Evolutionary conservation across 2,797 vertebrate genomes (phyloP), one percentile per base, ranked within the genome.

Genomic region (Knipowitschia caucasica): DNA sequence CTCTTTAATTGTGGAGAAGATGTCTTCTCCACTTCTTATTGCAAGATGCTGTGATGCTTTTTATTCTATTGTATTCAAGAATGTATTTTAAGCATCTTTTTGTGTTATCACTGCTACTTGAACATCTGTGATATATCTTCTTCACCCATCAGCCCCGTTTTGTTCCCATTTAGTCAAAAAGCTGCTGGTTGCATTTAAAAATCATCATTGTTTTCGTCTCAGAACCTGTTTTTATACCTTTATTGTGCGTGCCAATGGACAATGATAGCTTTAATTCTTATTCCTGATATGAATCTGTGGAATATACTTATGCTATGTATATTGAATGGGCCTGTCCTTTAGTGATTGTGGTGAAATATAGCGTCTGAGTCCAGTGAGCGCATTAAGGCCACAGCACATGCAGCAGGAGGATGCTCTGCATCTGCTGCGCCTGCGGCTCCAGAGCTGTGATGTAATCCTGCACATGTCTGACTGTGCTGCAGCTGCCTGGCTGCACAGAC

Each of bases 391-490:
- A 45, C 21, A 10, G 18, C 52, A 53, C 39, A 1, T 46, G 45
- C 43, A 55, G 27, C 36, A 60, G 33, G 30, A 62, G 5, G 51
- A 62, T 23, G 53, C 64, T 65, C 46, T 45, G 50, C 57, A 57
- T 67, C 71, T 77, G 56, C 56, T 39, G 52, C 57, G 59, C 27
- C 45, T 25, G 27, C 23, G 62, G 72, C 49, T 17, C 18, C 27
- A 55, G 69, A 90, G 52, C n/a, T 66, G 50, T 88, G 83, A 88
- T 74, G 81, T 87, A 86, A 86, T 77, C 25, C 51, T 69, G 75
- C 72, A 69, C 59, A 55, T 81, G 75, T 63, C 17, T 21, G 38
- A 29, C 47, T 35, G 67, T 42, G 56, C 26, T 1, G 3, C 15
- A 36, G 18, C 15, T 50, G 53, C 24, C 40, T 18, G 44, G 17